phyloP scores from a whole-genome alignment of 2,113 vertebrate species.

The Grantiella picta region DNA sequence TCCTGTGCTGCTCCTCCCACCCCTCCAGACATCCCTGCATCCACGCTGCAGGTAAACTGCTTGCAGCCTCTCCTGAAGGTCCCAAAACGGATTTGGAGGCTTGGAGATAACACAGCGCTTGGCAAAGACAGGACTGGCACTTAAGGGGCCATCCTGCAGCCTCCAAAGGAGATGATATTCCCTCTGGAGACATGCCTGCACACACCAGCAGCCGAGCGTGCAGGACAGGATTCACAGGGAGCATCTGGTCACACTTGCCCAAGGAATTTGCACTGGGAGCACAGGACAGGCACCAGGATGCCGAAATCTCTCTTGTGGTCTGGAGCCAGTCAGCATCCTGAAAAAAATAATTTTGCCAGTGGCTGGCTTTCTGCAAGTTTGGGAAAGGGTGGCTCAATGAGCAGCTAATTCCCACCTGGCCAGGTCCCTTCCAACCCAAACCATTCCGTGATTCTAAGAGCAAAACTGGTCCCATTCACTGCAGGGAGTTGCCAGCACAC shows the following conservation, averaged over 20 bases:
- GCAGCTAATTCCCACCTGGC: not conserved
- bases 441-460: not conserved
- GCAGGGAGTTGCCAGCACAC: not conserved
- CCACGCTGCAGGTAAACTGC: not conserved
- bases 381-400: not conserved
- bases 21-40: not conserved
- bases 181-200: not conserved
- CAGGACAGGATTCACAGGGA: not conserved
- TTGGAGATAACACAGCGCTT: not conserved
- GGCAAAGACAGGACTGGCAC: not conserved
- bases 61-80: not conserved
- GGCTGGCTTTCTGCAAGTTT: not conserved
- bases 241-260: not conserved
- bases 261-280: not conserved
- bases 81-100: not conserved
- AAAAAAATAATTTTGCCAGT: not conserved
- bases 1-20: not conserved
- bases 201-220: not conserved
- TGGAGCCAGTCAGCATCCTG: not conserved
- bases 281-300: rapidly evolving
- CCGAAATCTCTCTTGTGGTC: not conserved
- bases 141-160: not conserved
- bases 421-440: not conserved
- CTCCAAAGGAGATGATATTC: not conserved
- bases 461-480: not conserved